Evolutionary conservation across 23 tunicate genomes (phyloP).

Genomic region (Ciona savignyi): DNA sequence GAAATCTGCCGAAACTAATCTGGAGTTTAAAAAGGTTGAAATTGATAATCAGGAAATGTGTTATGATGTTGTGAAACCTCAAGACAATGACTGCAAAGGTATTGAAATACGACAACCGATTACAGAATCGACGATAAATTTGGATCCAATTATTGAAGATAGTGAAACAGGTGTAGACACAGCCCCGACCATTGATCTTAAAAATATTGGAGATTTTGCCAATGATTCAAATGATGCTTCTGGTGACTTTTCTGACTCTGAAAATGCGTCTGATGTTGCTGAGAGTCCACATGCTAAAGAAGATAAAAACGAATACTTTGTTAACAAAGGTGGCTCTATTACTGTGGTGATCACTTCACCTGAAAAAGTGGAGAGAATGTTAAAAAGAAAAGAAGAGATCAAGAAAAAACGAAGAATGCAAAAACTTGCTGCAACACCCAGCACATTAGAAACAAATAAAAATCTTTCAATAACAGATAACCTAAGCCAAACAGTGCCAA

Average conservation of each 20-base stretch:
- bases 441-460: too few species aligned
- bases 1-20: too few species aligned
- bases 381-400: not conserved
- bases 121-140: not conserved
- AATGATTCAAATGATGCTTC: not conserved
- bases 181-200: too few species aligned
- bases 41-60: too few species aligned
- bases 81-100: too few species aligned
- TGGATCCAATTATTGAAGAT: not conserved
- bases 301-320: not conserved
- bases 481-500: not conserved
- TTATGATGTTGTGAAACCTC: too few species aligned
- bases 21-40: too few species aligned
- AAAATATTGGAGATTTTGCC: too few species aligned
- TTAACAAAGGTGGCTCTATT: not conserved
- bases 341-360: constrained; percentile 38
- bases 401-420: not conserved
- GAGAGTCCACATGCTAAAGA: not conserved
- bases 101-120: not conserved
- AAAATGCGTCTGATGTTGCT: not conserved
- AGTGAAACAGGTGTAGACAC: not conserved
- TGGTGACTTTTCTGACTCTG: not conserved
- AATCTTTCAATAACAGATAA: too few species aligned
- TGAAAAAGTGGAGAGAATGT: constrained; percentile 27
- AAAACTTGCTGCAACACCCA: not conserved